phyloP scores from a whole-genome alignment of 2,113 vertebrate species.

The Phainopepla nitens region DNA sequence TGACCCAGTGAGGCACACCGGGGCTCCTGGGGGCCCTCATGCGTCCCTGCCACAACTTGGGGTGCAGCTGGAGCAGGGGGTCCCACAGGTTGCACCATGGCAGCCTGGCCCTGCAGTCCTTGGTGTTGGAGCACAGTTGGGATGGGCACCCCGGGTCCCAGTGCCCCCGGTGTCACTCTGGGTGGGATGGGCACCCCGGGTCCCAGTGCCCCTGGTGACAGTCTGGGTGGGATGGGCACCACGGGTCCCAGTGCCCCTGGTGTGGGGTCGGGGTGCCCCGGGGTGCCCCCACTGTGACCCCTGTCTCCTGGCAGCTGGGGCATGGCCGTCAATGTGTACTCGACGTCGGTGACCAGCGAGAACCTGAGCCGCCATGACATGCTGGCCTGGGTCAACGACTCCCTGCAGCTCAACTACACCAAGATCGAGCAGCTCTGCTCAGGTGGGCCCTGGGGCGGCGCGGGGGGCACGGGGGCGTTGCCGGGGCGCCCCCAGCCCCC shows the following conservation, averaged over 20 bases:
- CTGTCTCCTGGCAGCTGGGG: constrained; percentile 72
- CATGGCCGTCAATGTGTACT: constrained; percentile 98
- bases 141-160: accelerated
- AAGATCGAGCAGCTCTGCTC: constrained; percentile 95
- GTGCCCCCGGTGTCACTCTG: accelerated
- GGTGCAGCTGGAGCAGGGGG: background rate
- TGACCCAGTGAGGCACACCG: accelerated
- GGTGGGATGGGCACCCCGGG: accelerated
- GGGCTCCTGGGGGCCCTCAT: background rate
- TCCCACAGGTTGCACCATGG: accelerated
- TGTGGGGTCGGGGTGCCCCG: accelerated
- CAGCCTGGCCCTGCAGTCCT: background rate
- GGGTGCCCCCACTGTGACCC: background rate
- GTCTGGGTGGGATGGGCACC: accelerated
- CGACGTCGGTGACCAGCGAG: constrained; percentile 93
- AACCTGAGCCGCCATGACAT: constrained; percentile 98
- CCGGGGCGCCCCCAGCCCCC: no score
- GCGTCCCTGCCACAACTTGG: accelerated
- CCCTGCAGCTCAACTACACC: constrained; percentile 90
- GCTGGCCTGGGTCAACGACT: constrained; percentile 96
- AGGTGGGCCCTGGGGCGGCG: constrained; percentile 70
- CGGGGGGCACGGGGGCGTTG: accelerated
- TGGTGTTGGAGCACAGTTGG: background rate
- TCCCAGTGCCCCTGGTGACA: accelerated
- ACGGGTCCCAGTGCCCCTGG: accelerated